These are phyloP conservation scores for Phoenicopterus ruber DNA, from an alignment of 2,113 vertebrate species.

Conservation along the genomic window DNA sequence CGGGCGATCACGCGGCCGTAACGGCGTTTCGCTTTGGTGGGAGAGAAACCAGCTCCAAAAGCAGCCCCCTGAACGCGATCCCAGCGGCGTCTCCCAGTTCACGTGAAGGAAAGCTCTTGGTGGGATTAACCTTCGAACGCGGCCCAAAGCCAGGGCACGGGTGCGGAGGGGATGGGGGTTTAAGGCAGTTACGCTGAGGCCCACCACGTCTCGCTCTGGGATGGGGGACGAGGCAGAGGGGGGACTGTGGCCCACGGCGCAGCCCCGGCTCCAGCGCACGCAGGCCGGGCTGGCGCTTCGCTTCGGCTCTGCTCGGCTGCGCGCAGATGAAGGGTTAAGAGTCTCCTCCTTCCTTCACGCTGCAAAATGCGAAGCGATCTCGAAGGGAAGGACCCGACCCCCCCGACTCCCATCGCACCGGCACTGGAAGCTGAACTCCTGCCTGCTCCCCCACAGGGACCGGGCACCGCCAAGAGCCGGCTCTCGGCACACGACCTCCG, in stretches of 20 bases:
- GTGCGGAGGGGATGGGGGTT: rapidly evolving
- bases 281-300: background rate
- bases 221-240: background rate
- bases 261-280: background rate
- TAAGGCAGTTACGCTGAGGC: background rate
- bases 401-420: background rate
- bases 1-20: rapidly evolving
- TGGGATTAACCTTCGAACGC: background rate
- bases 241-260: rapidly evolving
- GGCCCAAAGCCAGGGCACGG: rapidly evolving
- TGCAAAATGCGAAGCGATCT: rapidly evolving
- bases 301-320: background rate
- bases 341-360: background rate
- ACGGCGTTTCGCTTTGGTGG: rapidly evolving
- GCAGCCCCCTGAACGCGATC: rapidly evolving
- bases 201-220: rapidly evolving
- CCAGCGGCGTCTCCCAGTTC: rapidly evolving
- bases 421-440: background rate
- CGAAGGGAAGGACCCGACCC: rapidly evolving
- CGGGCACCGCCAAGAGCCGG: background rate
- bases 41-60: background rate
- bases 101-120: rapidly evolving
- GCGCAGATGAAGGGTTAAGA: rapidly evolving
- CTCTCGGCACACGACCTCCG: rapidly evolving
- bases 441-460: background rate